Evolutionary conservation across 2,888 invertebrate genomes (phyloP).

Genomic region (Asteroscopus sphinx): DNA sequence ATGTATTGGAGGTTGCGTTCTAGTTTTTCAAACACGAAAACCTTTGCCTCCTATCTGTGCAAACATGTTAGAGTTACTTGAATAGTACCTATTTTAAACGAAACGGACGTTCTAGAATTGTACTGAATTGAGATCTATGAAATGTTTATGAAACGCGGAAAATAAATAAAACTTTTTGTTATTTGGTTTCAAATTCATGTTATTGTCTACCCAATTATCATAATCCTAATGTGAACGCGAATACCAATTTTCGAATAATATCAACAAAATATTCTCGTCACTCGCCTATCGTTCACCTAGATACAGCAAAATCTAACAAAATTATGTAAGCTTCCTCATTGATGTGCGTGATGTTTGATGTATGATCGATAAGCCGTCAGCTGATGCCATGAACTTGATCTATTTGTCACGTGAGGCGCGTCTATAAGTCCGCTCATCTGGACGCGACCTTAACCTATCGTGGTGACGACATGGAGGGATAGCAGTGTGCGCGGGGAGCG

Average conservation of each 20-base stretch:
- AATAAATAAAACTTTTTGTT: too few relatives aligned
- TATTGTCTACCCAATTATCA: too few relatives aligned
- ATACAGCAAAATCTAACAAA: neutral
- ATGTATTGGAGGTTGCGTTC: too few relatives aligned
- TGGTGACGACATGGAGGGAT: conserved; percentile 54
- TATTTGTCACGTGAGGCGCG: conserved; percentile 34
- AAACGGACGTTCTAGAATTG: too few relatives aligned
- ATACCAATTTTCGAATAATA: neutral
- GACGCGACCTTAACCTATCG: conserved; percentile 49
- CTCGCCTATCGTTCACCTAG: neutral
- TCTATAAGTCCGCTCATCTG: conserved; percentile 38
- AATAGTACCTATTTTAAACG: too few relatives aligned
- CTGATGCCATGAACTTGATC: conserved; percentile 49
- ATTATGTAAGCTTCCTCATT: neutral
- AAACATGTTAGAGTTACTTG: too few relatives aligned
- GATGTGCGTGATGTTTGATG: conserved; percentile 11
- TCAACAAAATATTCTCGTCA: neutral
- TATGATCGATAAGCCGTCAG: conserved; percentile 26
- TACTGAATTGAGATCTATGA: too few relatives aligned
- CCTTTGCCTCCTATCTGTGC: too few relatives aligned
- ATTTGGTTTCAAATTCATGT: too few relatives aligned
- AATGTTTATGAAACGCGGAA: too few relatives aligned
- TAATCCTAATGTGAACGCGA: neutral
- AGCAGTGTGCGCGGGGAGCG: conserved; percentile 28
- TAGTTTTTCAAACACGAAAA: too few relatives aligned